Evolutionary conservation across 92 coral and sea anemone genomes (phyloP), one percentile per base, ranked within the genome.

Genomic region (Diadumene lineata): DNA sequence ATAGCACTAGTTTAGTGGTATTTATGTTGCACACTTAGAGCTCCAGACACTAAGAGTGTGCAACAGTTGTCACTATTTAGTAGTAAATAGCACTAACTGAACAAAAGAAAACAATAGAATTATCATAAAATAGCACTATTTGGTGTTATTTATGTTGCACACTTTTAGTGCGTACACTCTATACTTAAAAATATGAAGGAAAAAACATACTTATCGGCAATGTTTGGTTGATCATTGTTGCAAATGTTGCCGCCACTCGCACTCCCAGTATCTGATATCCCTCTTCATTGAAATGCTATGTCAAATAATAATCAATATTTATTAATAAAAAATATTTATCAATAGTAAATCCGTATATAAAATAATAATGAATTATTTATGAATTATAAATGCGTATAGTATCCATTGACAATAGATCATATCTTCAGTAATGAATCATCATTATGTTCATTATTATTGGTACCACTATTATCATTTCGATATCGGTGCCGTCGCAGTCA

Each of bases 281-380:
- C 66, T 73, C 77, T 70, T 75, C 81, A 34, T 84, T 91, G 56
- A 80, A 91, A 78, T 91, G 97, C 97, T 91, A 80, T 23, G 13
- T 24, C 11, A 51, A 28, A 38, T 11, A 55, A 9, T 55, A 55
- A 55, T 55, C 61, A 44, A 17, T 44, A 44, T 17, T 44, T 8
- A 44, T n/a, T n/a, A n/a, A n/a, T n/a, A 13, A 38, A 38, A 38
- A 38, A 38, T 13, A 13, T 4, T 38, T 4, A 38, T 38, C 48
- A 38, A 4, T 6, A 38, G 6, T 38, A 38, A 6, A 38, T 4
- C 13, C 48, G 48, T 38, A 38, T 38, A 4, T 6, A 38, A 4
- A 38, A 25, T 16, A 71, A 7, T 27, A 17, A 24, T 30, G 17
- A 48, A 17, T 30, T 24, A 13, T 3, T 43, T 24, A 6, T 6